Evolutionary conservation across 2,888 invertebrate genomes (phyloP), one percentile per base, ranked within the genome.

Genomic region (Leptogaster cylindrica): DNA sequence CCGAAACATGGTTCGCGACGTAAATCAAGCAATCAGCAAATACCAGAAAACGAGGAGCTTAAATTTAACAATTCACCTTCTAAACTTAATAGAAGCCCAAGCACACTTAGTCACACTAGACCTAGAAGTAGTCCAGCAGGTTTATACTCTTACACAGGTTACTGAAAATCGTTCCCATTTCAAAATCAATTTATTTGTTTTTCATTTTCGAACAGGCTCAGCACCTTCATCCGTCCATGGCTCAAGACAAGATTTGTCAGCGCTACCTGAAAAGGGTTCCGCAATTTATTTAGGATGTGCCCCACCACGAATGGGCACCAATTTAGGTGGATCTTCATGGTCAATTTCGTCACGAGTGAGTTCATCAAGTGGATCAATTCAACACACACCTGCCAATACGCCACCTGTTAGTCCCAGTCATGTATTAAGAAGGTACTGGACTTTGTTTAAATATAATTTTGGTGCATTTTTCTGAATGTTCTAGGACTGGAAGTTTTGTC

Each of bases 61-160:
- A 69, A 72, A 66, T 18, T 27, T 12, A 44, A 28, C 12, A 27
- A 16, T 16, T 6, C 41, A 18, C 28, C 28, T 8, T 44, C 39
- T 23, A 25, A 18, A 7, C 31, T 65, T 2, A 50, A 36, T 4
- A 33, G 81, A 50, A 81, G 81, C 72, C 76, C 79, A 65, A 73
- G 73, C 39, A 69, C 73, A 25, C 41, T 72, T 20, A 81, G 81
- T 73, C 73, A 74, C 48, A 83, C 85, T 74, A 82, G 92, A 72
- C 91, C 91, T 1, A 83, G 90, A 72, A 91, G 91, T 55, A 90
- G 90, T 70, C 92, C 92, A 3, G 89, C 90, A 8, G 91, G 91
- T n/a, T 83, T 92, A 68, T 87, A 88, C 76, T 89, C 89, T 73
- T 91, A 90, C 75, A 90, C 90, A 72, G 87, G 88, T 79, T 39